Evolutionary conservation across 37 sponge, comb jelly and placozoan genomes (phyloP), one percentile per base, ranked within the genome.

Genomic region (Petrosia ficiformis): DNA sequence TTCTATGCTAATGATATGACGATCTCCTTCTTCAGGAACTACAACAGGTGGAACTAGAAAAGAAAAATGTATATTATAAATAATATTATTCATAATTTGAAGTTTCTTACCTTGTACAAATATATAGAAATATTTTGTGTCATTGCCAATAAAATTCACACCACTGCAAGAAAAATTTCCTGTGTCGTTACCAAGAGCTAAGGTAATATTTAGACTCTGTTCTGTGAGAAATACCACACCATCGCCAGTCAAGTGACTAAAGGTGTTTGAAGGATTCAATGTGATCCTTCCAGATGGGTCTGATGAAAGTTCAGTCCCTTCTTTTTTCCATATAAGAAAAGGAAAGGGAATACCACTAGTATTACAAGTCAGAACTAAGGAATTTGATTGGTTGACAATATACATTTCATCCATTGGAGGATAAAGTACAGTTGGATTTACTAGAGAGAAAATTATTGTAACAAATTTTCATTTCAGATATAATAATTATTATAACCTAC

Each of bases 261-360:
- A n/a, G n/a, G n/a, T n/a, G n/a, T n/a, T n/a, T n/a, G n/a, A n/a
- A n/a, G n/a, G n/a, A 48, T 48, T 48, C 14, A 48, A 19, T 14
- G 54, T 48, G 22, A n/a, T 61, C 28, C 22, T 61, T n/a, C 63
- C n/a, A 5, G 25, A 6, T 48, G 16, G 14, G 14, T 10, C 10
- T 24, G 28, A 26, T 26, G 22, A 11, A 26, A 61, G 63, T 29
- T 26, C 28, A n/a, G 14, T 26, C 26, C 63, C 63, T 6, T 61
- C n/a, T 29, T 16, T 71, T 60, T 72, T 76, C 84, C 87, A 92
- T 25, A 32, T 26, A 42, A 92, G 82, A 54, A 39, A 44, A 2
- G 92, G 92, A 10, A 77, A 59, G 40, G 92, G 92, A 28, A 76
- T 39, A 65, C 84, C 92, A 66, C 35, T 64, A 57, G 81, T 87